phyloP scores from a whole-genome alignment of 2,888 invertebrate species.

The Eulithis prunata region DNA sequence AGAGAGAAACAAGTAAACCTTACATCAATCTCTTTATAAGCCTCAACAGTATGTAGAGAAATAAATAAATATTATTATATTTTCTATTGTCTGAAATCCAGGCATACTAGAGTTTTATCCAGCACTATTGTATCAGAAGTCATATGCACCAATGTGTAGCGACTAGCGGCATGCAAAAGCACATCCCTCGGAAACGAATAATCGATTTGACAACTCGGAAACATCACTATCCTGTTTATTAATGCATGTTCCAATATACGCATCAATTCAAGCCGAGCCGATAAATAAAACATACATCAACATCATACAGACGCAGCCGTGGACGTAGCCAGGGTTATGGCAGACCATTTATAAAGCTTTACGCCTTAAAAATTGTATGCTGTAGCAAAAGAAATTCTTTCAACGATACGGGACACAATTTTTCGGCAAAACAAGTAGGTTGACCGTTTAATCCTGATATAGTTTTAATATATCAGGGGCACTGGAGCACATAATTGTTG shows the following conservation, averaged over 20 bases:
- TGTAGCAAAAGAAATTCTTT: too few species aligned
- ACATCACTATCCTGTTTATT: slow-evolving; percentile 32
- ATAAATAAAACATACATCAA: slow-evolving; percentile 42
- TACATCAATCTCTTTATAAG: too few species aligned
- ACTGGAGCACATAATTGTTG: too few species aligned
- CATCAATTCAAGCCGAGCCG: slow-evolving; percentile 32
- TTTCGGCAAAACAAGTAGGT: too few species aligned
- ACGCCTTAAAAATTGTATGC: too few species aligned
- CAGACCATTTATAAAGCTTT: neutral
- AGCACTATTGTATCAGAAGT: slow-evolving; percentile 9
- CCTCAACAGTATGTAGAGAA: too few species aligned
- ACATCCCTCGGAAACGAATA: slow-evolving; percentile 21
- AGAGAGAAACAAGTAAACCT: too few species aligned
- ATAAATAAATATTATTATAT: too few species aligned
- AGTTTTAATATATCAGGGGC: too few species aligned
- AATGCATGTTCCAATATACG: slow-evolving; percentile 36
- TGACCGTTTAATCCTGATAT: too few species aligned
- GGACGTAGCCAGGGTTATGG: slow-evolving; percentile 15
- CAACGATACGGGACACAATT: too few species aligned
- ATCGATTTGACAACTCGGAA: slow-evolving; percentile 27
- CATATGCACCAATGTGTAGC: slow-evolving; percentile 5
- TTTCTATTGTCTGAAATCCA: too few species aligned
- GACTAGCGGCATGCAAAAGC: slow-evolving; percentile 21
- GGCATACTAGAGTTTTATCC: neutral
- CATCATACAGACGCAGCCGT: slow-evolving; percentile 23